Evolutionary conservation across 2,113 vertebrate genomes (phyloP).

Genomic region (Cryptomyrus ogoouensis): DNA sequence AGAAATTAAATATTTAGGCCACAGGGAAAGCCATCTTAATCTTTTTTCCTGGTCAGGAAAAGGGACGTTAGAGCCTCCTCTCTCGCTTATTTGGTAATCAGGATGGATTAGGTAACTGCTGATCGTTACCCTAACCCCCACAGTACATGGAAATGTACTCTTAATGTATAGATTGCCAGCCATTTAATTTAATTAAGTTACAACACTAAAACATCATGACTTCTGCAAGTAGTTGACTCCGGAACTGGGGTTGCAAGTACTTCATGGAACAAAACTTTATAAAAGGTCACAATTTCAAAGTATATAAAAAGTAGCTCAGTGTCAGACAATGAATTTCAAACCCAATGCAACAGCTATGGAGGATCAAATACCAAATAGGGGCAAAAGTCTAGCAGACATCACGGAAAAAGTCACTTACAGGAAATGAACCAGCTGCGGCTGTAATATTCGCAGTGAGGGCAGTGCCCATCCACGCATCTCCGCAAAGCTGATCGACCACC

Average conservation of each 20-base stretch:
- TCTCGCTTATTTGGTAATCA: slow-evolving; percentile 40
- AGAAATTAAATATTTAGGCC: slow-evolving; percentile 54
- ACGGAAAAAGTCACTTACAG: not conserved
- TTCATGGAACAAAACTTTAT: slow-evolving; percentile 21
- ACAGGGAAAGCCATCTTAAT: slow-evolving; percentile 41
- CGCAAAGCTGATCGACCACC: not conserved
- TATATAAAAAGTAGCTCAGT: not conserved
- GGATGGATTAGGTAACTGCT: slow-evolving; percentile 28
- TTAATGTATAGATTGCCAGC: slow-evolving; percentile 43
- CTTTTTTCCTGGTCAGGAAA: slow-evolving; percentile 31
- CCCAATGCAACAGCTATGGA: not conserved
- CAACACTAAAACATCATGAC: slow-evolving; percentile 48
- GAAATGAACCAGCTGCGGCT: not conserved
- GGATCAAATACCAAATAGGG: not conserved
- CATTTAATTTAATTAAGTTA: slow-evolving; percentile 49
- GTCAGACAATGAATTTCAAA: not conserved
- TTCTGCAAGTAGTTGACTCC: slow-evolving; percentile 39
- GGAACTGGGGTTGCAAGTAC: not conserved
- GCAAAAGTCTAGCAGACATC: not conserved
- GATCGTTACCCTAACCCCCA: slow-evolving; percentile 31
- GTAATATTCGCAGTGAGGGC: not conserved
- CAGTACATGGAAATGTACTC: slow-evolving; percentile 45
- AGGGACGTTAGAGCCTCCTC: slow-evolving; percentile 28
- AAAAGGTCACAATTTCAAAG: slow-evolving; percentile 32
- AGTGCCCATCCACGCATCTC: not conserved